Evolutionary conservation across 2,113 vertebrate genomes (phyloP).

Genomic region (Octodon degus): DNA sequence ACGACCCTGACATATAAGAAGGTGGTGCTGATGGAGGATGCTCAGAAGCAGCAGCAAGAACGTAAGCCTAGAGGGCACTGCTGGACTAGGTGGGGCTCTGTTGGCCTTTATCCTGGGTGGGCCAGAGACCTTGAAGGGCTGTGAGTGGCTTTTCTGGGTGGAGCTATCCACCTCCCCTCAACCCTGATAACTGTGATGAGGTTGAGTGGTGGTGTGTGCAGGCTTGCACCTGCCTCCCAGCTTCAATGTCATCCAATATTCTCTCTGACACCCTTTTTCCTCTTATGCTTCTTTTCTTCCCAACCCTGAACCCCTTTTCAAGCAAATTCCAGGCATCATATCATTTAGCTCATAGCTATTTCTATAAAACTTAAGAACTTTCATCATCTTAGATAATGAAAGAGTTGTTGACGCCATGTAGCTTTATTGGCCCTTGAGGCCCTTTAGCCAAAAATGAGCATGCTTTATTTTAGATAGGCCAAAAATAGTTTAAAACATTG

Average conservation of each 20-base stretch:
- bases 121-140: background rate
- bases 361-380: conserved; percentile 27
- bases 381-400: conserved; percentile 19
- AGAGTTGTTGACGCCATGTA: background rate
- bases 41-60: background rate
- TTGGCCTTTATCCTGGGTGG: background rate
- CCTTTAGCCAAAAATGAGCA: background rate
- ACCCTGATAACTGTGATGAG: background rate
- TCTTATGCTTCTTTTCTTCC: background rate
- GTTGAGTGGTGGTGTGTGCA: background rate
- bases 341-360: conserved; percentile 22
- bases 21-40: background rate
- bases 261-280: background rate
- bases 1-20: background rate
- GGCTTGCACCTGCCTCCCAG: accelerated
- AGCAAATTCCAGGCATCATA: background rate
- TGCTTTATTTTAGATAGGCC: background rate
- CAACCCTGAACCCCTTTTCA: background rate
- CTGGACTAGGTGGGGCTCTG: background rate
- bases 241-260: background rate
- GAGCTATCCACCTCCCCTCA: background rate
- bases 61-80: background rate
- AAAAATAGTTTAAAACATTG: conserved; percentile 17
- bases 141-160: background rate
- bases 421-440: background rate